These are phyloP conservation scores for Coregonus ussuriensis DNA, from an alignment of 2,797 vertebrate species.

Conservation along the genomic window DNA sequence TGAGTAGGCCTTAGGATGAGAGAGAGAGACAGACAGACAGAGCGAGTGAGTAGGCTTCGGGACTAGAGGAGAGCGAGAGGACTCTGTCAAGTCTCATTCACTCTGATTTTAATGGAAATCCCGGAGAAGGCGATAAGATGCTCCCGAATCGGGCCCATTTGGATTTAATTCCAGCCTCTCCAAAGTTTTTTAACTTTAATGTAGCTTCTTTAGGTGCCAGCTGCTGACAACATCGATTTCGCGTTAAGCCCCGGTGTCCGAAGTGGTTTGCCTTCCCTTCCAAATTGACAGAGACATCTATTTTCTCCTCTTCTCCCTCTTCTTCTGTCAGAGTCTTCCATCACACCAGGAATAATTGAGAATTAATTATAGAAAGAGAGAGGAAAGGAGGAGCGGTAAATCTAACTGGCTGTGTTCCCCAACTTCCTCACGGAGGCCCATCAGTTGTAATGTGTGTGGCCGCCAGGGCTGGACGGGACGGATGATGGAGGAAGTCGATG, in stretches of 20 bases:
- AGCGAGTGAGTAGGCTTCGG: not conserved
- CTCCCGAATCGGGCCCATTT: conserved; percentile 64
- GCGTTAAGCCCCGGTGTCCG: conserved; percentile 71
- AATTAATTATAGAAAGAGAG: conserved; percentile 31
- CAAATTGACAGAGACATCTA: conserved; percentile 78
- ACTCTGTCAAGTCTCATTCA: conserved; percentile 72
- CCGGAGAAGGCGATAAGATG: conserved; percentile 27
- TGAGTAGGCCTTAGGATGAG: conserved; percentile 38
- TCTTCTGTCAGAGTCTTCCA: conserved; percentile 34
- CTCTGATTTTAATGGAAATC: conserved; percentile 78
- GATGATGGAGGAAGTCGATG: not conserved
- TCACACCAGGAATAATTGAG: conserved; percentile 20
- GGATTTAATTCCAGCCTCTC: conserved; percentile 75
- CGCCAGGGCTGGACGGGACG: not conserved
- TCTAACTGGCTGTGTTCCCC: not conserved
- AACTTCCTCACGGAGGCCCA: not conserved
- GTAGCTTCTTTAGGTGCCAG: conserved; percentile 73
- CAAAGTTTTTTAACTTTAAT: conserved; percentile 78
- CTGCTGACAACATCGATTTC: conserved; percentile 79
- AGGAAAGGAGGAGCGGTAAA: not conserved
- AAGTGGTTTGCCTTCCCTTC: conserved; percentile 70
- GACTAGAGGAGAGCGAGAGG: conserved; percentile 33
- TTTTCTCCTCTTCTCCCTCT: conserved; percentile 61
- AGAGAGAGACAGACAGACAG: conserved; percentile 8
- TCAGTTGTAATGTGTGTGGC: not conserved